These are phyloP conservation scores for Hirudinaria manillensis DNA, from an alignment of 2,888 invertebrate species.

Conservation along the genomic window DNA sequence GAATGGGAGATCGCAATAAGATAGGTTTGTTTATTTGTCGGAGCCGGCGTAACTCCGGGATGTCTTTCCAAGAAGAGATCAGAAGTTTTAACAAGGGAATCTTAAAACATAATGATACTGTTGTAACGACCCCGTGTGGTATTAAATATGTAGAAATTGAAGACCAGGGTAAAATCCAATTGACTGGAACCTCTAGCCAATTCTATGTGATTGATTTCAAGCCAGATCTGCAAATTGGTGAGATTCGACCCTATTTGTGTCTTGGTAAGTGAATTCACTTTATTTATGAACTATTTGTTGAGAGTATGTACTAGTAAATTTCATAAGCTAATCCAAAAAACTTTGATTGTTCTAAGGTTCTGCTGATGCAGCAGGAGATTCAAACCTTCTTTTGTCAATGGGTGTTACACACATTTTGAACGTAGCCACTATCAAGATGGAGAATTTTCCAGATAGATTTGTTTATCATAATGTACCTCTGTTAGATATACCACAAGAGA, in stretches of 20 bases:
- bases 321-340: not conserved
- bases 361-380: conserved; percentile 24
- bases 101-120: conserved; percentile 15
- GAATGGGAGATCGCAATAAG: too few relatives aligned
- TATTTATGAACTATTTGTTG: not conserved
- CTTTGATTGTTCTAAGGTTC: not conserved
- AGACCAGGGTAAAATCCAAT: not conserved
- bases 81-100: not conserved
- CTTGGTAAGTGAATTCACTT: conserved; percentile 6
- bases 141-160: conserved; percentile 3
- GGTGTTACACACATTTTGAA: conserved; percentile 25
- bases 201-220: conserved; percentile 17
- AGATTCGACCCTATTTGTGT: conserved; percentile 14
- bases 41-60: not conserved
- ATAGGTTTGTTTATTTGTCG: too few relatives aligned
- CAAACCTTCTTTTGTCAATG: not conserved
- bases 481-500: conserved; percentile 27
- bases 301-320: not conserved
- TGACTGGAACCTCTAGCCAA: not conserved
- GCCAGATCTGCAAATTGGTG: conserved; percentile 17
- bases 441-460: conserved; percentile 22
- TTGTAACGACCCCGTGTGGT: conserved; percentile 16
- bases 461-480: conserved; percentile 21
- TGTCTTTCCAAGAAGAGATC: conserved; percentile 18
- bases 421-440: conserved; percentile 19